Percentiles rank a stretch among this genome's conserved stretches.
Evolutionary conservation across 2,113 vertebrate species (phyloP).

Genomic region (Periophthalmus modestus): DNA sequence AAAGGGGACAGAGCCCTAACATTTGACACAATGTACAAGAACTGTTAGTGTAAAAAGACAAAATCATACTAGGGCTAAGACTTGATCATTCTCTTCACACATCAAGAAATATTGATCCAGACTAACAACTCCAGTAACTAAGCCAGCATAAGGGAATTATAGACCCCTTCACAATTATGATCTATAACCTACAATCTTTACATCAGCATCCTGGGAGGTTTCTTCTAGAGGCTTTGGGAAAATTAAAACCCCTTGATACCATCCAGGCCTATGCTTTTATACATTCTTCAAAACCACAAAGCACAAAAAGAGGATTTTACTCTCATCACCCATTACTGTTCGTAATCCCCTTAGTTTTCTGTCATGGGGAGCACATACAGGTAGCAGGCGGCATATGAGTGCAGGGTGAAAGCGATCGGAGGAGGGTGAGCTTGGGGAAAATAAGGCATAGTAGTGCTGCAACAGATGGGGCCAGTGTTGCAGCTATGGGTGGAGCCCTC

Average conservation of each 20-base stretch:
- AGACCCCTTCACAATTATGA: conserved; percentile 50
- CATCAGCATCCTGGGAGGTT: conserved; percentile 49
- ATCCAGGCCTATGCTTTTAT: conserved; percentile 56
- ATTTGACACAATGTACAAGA: conserved; percentile 77
- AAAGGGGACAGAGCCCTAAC: conserved; percentile 49
- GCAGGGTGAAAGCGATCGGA: conserved; percentile 11
- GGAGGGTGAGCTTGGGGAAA: conserved; percentile 39
- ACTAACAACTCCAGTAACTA: conserved; percentile 62
- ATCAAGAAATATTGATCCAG: conserved; percentile 65
- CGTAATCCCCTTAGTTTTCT: conserved; percentile 38
- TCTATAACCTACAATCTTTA: conserved; percentile 65
- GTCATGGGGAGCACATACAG: conserved; percentile 39
- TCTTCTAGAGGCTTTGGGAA: conserved; percentile 50
- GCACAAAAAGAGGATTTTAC: conserved; percentile 28
- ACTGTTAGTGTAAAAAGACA: conserved; percentile 61
- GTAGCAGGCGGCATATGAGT: conserved; percentile 26
- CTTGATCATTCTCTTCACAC: conserved; percentile 62
- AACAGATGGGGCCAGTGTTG: conserved; percentile 76
- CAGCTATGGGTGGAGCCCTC: conserved; percentile 69
- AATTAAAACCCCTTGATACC: conserved; percentile 41
- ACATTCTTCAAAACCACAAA: conserved; percentile 70
- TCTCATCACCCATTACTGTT: conserved; percentile 35
- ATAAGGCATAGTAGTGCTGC: conserved; percentile 76
- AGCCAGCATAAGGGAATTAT: conserved; percentile 41
- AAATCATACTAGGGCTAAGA: conserved; percentile 57